Evolutionary conservation across 2,113 vertebrate genomes (phyloP).

Genomic region (Cyphomyrus discorhynchus): DNA sequence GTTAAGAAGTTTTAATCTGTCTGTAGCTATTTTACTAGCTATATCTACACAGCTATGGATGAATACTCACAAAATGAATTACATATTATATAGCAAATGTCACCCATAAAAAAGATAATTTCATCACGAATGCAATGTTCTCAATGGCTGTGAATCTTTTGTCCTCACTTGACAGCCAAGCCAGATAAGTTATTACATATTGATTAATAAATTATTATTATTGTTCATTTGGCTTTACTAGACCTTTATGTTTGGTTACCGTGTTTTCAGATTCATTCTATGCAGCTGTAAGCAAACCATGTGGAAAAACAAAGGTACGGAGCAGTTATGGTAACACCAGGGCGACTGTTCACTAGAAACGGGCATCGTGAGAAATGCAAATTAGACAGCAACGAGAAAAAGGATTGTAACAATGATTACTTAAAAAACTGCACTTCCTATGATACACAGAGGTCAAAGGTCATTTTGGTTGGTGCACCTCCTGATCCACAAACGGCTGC

Average conservation of each 20-base stretch:
- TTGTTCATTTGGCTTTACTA: constrained; percentile 91
- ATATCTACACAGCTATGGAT: constrained; percentile 31
- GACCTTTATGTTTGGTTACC: constrained; percentile 98
- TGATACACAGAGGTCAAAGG: constrained; percentile 69
- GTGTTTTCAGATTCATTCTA: constrained; percentile 92
- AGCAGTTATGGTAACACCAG: constrained; percentile 76
- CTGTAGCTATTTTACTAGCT: constrained; percentile 15
- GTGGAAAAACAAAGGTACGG: constrained; percentile 68
- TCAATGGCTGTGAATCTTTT: constrained; percentile 89
- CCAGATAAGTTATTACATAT: constrained; percentile 86
- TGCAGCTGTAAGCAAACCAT: constrained; percentile 77
- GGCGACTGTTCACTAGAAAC: constrained; percentile 78
- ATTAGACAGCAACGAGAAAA: constrained; percentile 42
- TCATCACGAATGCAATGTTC: constrained; percentile 72
- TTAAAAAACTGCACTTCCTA: constrained; percentile 79
- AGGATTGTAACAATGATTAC: constrained; percentile 76
- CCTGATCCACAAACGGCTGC: constrained; percentile 87
- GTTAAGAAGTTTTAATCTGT: constrained; percentile 13
- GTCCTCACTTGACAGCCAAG: constrained; percentile 87
- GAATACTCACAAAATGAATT: constrained; percentile 36
- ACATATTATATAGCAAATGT: constrained; percentile 54
- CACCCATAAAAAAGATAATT: constrained; percentile 54
- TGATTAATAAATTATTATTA: constrained; percentile 68
- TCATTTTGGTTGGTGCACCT: constrained; percentile 75
- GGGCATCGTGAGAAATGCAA: constrained; percentile 42